A percentile compares a stretch with the other conserved stretches of the same genome.
phyloP scores from a whole-genome alignment of 2,797 vertebrate species.

The Spinus pinus region DNA sequence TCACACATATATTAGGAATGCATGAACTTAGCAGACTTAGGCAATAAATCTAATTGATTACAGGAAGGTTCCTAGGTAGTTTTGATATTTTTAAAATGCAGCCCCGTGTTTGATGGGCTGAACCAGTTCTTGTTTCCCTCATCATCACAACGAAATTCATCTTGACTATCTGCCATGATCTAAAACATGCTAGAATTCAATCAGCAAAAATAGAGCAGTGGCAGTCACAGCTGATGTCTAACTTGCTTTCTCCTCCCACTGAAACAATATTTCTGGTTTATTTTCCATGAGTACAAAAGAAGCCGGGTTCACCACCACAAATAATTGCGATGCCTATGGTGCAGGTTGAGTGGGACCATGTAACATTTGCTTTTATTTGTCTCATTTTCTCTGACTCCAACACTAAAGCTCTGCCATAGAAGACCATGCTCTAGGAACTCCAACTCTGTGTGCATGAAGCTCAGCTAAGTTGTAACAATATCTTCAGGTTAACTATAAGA shows the following conservation, averaged over 20 bases:
- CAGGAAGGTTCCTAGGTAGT: not conserved
- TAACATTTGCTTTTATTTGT: not conserved
- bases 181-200: not conserved
- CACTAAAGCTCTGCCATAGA: not conserved
- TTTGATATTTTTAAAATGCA: conserved; percentile 19
- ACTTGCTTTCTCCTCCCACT: not conserved
- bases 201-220: not conserved
- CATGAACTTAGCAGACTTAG: not conserved
- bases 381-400: not conserved
- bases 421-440: not conserved
- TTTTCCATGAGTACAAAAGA: not conserved
- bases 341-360: not conserved
- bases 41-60: conserved; percentile 16
- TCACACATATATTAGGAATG: not conserved
- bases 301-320: not conserved
- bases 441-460: not conserved
- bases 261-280: not conserved
- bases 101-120: not conserved
- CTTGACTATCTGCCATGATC: not conserved
- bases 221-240: not conserved
- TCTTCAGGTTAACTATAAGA: not conserved
- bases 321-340: rapidly evolving
- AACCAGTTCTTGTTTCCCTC: not conserved
- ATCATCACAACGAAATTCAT: not conserved
- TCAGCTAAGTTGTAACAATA: not conserved